phyloP scores from a whole-genome alignment of 2,888 invertebrate genomes.

The Flabesymbios commensalis region DNA sequence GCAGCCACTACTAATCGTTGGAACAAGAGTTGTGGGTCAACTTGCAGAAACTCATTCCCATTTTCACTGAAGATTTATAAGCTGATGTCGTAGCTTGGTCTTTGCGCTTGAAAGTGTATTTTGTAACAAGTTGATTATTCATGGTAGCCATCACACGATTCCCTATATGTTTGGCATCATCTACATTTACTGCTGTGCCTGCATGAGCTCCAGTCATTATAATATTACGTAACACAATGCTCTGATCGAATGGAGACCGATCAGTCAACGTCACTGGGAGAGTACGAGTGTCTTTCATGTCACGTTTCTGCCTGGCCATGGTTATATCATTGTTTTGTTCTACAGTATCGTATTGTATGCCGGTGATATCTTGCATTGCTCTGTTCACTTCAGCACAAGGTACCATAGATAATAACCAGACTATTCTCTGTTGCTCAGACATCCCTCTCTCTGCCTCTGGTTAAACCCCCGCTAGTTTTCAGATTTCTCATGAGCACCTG shows the following conservation, averaged over 20 bases:
- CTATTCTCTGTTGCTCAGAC: conserved; percentile 18
- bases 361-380: conserved; percentile 25
- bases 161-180: conserved; percentile 32
- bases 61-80: conserved; percentile 9
- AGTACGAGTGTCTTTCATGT: conserved; percentile 23
- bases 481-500: conserved; percentile 13
- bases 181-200: conserved; percentile 32
- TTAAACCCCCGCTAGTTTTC: conserved; percentile 10
- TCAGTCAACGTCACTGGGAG: conserved; percentile 21
- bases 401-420: conserved; percentile 28
- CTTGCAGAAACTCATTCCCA: conserved; percentile 21
- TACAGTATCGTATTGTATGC: conserved; percentile 4
- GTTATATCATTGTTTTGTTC: conserved; percentile 23
- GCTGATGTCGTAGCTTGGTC: conserved; percentile 26
- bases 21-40: conserved; percentile 38
- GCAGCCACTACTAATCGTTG: conserved; percentile 33
- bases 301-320: conserved; percentile 18
- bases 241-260: conserved; percentile 30
- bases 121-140: conserved; percentile 19
- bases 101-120: conserved; percentile 26
- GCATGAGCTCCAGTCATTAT: conserved; percentile 35
- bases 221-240: conserved; percentile 31
- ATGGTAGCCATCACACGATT: conserved; percentile 25
- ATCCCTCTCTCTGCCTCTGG: conserved; percentile 13
- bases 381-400: conserved; percentile 26